Evolutionary conservation across 2,797 vertebrate genomes (phyloP), one percentile per base, ranked within the genome.

Genomic region (Falco peregrinus): DNA sequence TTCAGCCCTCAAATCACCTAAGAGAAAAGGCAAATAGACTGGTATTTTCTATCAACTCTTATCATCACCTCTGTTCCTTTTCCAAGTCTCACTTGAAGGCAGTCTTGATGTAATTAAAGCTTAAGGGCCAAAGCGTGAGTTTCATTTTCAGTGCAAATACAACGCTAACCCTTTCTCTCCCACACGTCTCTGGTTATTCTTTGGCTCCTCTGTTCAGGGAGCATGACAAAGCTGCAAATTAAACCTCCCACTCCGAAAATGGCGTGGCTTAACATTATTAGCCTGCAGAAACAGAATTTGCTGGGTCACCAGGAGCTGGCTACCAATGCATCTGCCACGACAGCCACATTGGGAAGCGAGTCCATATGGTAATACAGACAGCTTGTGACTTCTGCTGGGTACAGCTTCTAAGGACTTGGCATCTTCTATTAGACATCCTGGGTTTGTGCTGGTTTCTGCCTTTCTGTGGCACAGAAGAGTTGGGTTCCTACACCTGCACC

Each of bases 211-310:
- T 1, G 3, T 65, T 91, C 61, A 84, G 59, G 59, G 24, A 84
- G 51, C 28, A 22, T 11, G 26, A 84, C 47, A 67, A 93, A 69
- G 67, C 67, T 76, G 68, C 80, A 91, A 78, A 94, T 78, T 84
- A 93, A 94, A 74, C 81, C 92, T 87, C 87, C 90, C 84, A 54
- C 87, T 92, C 90, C 31, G 83, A 94, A 91, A 93, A 93, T 4
- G 24, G 90, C 84, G 93, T 1, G 1, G 15, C 63, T 95, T 81
- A 86, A 84, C 54, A 31, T 81, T 89, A 95, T 87, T 94, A 95
- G 94, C 87, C 93, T 48, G 82, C 82, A 93, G 93, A 95, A 94
- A 93, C 39, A 81, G 80, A 95, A 95, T 91, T 88, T 88, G 94
- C 85, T 94, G 79, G 96, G 94, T 95, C 87, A 81, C 76, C 35